A percentile compares a stretch with the other conserved stretches of the same genome.
Conservation (phyloP, 2,888 invertebrate species). For the Meiosimyza platycephala region DNA sequence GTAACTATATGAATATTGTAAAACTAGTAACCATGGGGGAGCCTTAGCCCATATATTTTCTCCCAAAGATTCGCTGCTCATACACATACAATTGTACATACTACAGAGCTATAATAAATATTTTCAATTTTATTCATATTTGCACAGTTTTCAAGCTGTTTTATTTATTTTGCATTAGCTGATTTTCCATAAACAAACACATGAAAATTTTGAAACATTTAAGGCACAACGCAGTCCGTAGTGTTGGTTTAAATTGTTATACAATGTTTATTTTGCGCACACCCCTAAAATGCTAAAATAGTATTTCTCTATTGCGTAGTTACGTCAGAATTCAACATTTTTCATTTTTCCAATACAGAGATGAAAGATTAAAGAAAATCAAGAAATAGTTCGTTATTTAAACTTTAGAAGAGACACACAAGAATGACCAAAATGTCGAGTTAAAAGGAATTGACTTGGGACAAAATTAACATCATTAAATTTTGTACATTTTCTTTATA, state of each 20-base stretch:
- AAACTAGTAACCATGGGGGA: too few species aligned
- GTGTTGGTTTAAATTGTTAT: slow-evolving; percentile 18
- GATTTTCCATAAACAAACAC: slow-evolving; percentile 38
- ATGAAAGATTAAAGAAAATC: slow-evolving; percentile 2
- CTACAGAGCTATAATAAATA: too few species aligned
- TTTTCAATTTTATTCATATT: too few species aligned
- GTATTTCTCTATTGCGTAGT: slow-evolving; percentile 14
- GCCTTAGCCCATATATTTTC: too few species aligned
- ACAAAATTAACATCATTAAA: too few species aligned
- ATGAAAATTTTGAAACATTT: slow-evolving; percentile 30
- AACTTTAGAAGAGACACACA: background rate
- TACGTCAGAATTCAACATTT: slow-evolving; percentile 22
- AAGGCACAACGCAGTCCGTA: background rate
- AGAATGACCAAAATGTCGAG: too few species aligned
- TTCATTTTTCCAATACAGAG: slow-evolving; percentile 7
- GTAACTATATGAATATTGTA: too few species aligned
- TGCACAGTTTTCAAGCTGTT: too few species aligned
- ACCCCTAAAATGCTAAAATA: slow-evolving; percentile 31
- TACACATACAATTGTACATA: too few species aligned
- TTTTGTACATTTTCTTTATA: too few species aligned
- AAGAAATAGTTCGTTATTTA: slow-evolving; percentile 37
- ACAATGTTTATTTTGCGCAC: slow-evolving; percentile 32
- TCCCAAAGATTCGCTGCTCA: too few species aligned
- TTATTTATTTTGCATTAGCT: slow-evolving; percentile 34
- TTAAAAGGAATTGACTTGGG: too few species aligned